Percentiles rank a stretch among this genome's conserved stretches.
phyloP scores from a whole-genome alignment of 1,140 invertebrate genomes.

The Heliconius himera region DNA sequence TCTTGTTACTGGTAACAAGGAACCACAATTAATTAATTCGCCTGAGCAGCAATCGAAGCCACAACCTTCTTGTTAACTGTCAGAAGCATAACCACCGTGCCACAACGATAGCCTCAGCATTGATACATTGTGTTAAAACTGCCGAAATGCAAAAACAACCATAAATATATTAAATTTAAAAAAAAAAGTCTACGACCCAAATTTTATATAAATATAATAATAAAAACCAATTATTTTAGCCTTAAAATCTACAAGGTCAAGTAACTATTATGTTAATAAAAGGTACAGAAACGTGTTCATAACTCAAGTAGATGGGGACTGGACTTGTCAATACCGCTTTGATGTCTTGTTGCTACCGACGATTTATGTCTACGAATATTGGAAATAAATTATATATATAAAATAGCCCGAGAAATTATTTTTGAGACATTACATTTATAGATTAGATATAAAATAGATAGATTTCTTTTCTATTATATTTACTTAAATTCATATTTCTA shows the following conservation, averaged over 20 bases:
- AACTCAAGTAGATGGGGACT: not conserved
- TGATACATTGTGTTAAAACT: too few relatives aligned
- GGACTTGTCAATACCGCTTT: conserved; percentile 4
- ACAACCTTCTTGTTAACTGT: not conserved
- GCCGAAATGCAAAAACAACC: too few relatives aligned
- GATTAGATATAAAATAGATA: not conserved
- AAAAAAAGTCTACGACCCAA: not conserved
- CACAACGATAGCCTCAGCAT: not conserved
- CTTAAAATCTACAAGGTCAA: not conserved
- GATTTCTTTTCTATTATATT: too few relatives aligned
- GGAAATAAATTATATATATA: not conserved
- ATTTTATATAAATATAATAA: not conserved
- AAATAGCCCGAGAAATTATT: not conserved
- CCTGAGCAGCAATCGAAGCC: not conserved
- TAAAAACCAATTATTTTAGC: not conserved
- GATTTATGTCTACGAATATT: not conserved
- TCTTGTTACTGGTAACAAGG: not conserved
- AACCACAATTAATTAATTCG: not conserved
- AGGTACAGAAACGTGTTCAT: conserved; percentile 11
- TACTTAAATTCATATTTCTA: too few relatives aligned
- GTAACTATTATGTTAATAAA: conserved; percentile 2
- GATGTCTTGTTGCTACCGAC: conserved; percentile 7
- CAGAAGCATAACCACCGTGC: not conserved
- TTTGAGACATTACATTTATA: not conserved
- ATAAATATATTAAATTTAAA: too few relatives aligned